Conservation (phyloP, 2,888 invertebrate species). For the Hirudinaria manillensis region DNA sequence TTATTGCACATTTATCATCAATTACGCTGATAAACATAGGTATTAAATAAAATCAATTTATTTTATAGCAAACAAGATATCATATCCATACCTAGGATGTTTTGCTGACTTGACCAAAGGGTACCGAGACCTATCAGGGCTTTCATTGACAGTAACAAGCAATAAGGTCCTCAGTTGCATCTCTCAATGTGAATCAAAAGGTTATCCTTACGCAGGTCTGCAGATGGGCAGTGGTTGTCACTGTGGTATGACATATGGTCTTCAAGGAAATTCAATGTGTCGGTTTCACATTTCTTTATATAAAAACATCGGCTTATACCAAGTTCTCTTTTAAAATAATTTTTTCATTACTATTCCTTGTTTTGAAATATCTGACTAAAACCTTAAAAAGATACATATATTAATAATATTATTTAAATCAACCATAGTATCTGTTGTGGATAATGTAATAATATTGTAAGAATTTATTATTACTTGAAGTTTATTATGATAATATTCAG, state of each 20-base stretch:
- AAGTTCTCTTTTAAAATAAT: not conserved
- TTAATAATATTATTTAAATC: too few species aligned
- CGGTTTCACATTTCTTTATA: not conserved
- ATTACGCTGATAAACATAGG: too few species aligned
- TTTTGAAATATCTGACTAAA: not conserved
- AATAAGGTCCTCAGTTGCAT: conserved; percentile 25
- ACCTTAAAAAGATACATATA: too few species aligned
- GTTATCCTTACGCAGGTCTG: conserved; percentile 33
- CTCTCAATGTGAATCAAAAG: conserved; percentile 23
- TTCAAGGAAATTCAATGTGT: conserved; percentile 31
- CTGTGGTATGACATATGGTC: conserved; percentile 35
- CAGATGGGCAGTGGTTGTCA: conserved; percentile 31
- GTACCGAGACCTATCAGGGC: conserved; percentile 13
- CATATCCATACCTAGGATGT: conserved; percentile 17
- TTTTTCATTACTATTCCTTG: not conserved
- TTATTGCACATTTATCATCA: too few species aligned
- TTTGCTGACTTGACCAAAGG: conserved; percentile 6
- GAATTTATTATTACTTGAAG: too few species aligned
- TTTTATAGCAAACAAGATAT: not conserved
- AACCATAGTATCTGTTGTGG: too few species aligned
- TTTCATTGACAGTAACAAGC: not conserved
- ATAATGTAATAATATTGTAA: too few species aligned
- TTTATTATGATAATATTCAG: too few species aligned
- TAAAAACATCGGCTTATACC: not conserved
- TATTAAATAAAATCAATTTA: too few species aligned